phyloP scores from a whole-genome alignment of 2,113 vertebrate genomes.

The Odocoileus hemionus region DNA sequence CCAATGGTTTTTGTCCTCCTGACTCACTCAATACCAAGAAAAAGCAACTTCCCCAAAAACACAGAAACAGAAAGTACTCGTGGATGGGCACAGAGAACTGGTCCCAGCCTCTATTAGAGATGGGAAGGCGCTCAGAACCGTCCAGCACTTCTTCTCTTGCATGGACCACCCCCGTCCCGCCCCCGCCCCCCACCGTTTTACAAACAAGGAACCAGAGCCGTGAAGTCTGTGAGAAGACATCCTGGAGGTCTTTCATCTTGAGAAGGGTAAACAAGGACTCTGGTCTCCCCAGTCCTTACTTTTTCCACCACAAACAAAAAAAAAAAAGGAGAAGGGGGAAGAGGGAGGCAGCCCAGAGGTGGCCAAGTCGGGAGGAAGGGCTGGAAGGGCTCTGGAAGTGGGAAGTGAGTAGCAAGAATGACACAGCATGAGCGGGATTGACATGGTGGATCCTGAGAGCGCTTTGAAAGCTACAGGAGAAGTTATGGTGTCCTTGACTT shows the following conservation, averaged over 20 bases:
- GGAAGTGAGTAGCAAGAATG: neutral
- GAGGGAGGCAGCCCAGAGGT: neutral
- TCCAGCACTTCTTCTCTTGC: neutral
- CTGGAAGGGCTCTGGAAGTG: neutral
- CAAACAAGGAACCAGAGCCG: neutral
- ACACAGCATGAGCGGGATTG: neutral
- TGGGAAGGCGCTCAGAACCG: neutral
- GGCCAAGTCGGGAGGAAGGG: neutral
- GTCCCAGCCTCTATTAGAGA: neutral
- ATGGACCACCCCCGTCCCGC: neutral
- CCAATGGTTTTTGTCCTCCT: conserved; percentile 29
- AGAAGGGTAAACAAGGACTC: neutral
- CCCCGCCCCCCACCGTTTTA: neutral
- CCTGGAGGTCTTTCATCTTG: neutral
- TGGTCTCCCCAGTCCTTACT: neutral
- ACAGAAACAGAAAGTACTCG: conserved; percentile 55
- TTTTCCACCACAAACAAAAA: neutral
- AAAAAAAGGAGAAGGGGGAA: neutral
- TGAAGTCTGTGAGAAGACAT: neutral
- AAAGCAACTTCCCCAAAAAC: conserved; percentile 58
- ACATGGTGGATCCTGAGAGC: neutral
- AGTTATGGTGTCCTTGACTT: neutral
- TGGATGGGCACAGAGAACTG: neutral
- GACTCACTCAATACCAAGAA: conserved; percentile 52
- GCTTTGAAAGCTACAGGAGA: neutral